phyloP scores from a whole-genome alignment of 2,113 vertebrate genomes.

The Ceyx margarethae region DNA sequence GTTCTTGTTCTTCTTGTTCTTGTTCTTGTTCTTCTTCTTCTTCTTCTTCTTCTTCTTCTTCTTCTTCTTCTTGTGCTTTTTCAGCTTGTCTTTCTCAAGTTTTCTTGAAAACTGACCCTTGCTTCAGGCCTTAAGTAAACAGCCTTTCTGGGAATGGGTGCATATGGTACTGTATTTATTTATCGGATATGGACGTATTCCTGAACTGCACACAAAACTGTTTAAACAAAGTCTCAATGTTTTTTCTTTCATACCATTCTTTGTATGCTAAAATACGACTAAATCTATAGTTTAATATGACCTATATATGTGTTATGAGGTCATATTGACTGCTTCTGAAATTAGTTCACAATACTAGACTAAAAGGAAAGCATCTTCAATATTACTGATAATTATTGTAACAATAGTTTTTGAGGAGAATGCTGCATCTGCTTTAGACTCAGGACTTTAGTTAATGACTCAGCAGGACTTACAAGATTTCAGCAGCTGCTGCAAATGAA shows the following conservation, averaged over 20 bases:
- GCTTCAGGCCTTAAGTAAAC: constrained; percentile 30
- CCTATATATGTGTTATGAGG: neutral
- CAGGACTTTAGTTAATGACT: neutral
- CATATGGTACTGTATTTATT: neutral
- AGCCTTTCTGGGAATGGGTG: constrained; percentile 19
- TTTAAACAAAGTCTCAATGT: neutral
- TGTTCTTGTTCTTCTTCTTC: too few species aligned
- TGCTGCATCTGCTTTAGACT: neutral
- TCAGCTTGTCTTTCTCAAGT: neutral
- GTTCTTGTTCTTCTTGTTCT: too few species aligned
- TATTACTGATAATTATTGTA: neutral
- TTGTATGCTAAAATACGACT: neutral
- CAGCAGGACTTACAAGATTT: neutral
- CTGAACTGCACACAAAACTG: neutral
- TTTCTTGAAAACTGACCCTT: constrained; percentile 13
- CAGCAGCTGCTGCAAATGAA: neutral
- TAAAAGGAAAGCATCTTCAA: neutral
- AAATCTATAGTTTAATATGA: neutral
- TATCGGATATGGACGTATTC: neutral
- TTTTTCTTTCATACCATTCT: neutral
- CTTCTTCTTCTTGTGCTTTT: neutral
- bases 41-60: too few species aligned
- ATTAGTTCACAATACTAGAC: neutral
- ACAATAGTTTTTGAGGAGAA: neutral
- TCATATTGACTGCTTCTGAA: neutral